Evolutionary conservation across 2,113 vertebrate species (phyloP).

Genomic region (Emydura subglobosa): DNA sequence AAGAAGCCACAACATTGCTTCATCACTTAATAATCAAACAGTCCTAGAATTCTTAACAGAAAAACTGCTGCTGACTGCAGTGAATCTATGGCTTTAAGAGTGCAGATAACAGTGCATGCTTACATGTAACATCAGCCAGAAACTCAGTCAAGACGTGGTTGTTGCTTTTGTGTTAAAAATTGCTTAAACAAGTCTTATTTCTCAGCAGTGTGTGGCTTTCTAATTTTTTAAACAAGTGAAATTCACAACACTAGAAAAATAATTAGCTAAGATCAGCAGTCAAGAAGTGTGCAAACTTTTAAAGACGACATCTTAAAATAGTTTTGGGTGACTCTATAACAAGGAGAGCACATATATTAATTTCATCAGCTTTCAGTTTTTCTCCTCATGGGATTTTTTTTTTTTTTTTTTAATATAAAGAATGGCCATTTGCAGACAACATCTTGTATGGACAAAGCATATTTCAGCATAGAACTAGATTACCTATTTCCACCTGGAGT

Average conservation of each 20-base stretch:
- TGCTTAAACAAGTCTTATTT: not conserved
- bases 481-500: conserved; percentile 94
- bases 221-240: not conserved
- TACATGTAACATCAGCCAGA: not conserved
- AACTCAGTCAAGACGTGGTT: not conserved
- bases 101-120: not conserved
- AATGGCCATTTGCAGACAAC: not conserved
- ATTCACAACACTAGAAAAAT: not conserved
- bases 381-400: not conserved
- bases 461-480: conserved; percentile 40
- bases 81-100: not conserved
- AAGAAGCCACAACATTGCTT: not conserved
- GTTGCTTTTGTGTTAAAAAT: not conserved
- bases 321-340: not conserved
- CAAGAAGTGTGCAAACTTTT: not conserved
- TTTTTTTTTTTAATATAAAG: not conserved
- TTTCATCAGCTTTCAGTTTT: not conserved
- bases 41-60: not conserved
- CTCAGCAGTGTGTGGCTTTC: no score
- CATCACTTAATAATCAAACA: not conserved
- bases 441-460: not conserved
- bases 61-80: not conserved
- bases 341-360: not conserved
- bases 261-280: not conserved
- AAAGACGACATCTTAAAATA: not conserved